A percentile compares a stretch with the other conserved stretches of the same genome.
These are phyloP conservation scores for Beris chalybata DNA, from an alignment of 2,888 invertebrate species.

Conservation along the genomic window DNA sequence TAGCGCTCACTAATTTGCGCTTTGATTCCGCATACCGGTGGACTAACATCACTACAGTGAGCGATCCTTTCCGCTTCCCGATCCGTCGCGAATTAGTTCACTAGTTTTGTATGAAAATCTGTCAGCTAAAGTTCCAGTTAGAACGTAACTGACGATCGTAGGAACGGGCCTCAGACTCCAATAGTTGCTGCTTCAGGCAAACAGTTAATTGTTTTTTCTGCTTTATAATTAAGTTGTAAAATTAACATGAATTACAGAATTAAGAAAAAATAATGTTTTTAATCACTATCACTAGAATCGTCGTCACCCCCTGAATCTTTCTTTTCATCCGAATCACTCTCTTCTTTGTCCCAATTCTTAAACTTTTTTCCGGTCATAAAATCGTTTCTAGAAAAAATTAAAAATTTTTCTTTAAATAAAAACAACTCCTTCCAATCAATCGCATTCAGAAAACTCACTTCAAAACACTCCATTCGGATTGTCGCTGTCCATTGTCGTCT, in stretches of 20 bases:
- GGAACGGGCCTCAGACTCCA: no score
- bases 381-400: conserved; percentile 66
- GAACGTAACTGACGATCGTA: no score
- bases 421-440: background rate
- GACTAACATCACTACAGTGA: no score
- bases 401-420: conserved; percentile 23
- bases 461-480: conserved; percentile 65
- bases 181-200: no score
- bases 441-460: conserved; percentile 48
- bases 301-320: background rate
- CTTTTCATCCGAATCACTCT: conserved; percentile 39
- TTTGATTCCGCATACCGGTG: no score
- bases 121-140: no score
- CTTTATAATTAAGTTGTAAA: no score
- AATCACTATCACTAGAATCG: conserved; percentile 22
- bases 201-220: no score
- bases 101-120: no score
- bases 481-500: conserved; percentile 44
- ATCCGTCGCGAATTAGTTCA: no score
- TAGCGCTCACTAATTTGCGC: no score
- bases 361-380: conserved; percentile 87
- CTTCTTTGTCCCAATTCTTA: conserved; percentile 88
- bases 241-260: background rate
- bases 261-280: background rate
- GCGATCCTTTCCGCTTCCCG: no score